These are phyloP conservation scores for Bombus waltoni DNA, from an alignment of 1,140 invertebrate genomes.

Conservation along the genomic window DNA sequence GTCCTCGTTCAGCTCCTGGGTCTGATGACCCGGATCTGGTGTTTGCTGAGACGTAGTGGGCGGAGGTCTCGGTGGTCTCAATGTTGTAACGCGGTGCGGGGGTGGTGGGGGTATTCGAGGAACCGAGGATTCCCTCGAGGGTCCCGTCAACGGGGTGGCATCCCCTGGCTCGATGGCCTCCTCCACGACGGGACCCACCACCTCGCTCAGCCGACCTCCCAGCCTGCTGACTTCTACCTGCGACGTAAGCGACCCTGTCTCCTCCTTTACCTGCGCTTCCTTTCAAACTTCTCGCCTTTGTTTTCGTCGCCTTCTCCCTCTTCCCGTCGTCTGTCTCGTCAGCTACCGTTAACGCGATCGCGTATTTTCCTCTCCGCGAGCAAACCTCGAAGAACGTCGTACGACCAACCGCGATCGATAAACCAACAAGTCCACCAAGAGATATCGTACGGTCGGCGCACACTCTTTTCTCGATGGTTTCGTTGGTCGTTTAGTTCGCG, in stretches of 20 bases:
- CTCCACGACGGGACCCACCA: slow-evolving; percentile 83
- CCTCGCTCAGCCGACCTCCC: slow-evolving; percentile 82
- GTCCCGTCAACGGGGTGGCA: slow-evolving; percentile 82
- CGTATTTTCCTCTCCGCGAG: background rate
- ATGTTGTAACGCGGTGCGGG: slow-evolving; percentile 66
- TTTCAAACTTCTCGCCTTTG: background rate
- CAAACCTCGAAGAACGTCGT: background rate
- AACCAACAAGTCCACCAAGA: slow-evolving; percentile 1
- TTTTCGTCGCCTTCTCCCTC: background rate
- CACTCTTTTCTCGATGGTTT: background rate
- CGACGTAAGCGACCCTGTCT: slow-evolving; percentile 59
- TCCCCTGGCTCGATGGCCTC: slow-evolving; percentile 82
- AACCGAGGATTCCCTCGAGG: slow-evolving; percentile 76
- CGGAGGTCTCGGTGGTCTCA: slow-evolving; percentile 70
- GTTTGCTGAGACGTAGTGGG: slow-evolving; percentile 60
- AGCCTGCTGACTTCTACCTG: slow-evolving; percentile 79
- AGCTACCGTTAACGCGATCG: slow-evolving; percentile 9
- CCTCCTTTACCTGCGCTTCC: slow-evolving; percentile 27
- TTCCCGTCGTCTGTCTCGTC: background rate
- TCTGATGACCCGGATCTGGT: slow-evolving; percentile 39
- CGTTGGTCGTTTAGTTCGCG: background rate
- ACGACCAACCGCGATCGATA: slow-evolving; percentile 25
- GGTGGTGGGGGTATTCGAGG: slow-evolving; percentile 67
- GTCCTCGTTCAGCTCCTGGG: slow-evolving; percentile 28
- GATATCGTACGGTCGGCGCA: background rate